phyloP scores from a whole-genome alignment of 2,888 invertebrate genomes.

The Pristionchus entomophagus region DNA sequence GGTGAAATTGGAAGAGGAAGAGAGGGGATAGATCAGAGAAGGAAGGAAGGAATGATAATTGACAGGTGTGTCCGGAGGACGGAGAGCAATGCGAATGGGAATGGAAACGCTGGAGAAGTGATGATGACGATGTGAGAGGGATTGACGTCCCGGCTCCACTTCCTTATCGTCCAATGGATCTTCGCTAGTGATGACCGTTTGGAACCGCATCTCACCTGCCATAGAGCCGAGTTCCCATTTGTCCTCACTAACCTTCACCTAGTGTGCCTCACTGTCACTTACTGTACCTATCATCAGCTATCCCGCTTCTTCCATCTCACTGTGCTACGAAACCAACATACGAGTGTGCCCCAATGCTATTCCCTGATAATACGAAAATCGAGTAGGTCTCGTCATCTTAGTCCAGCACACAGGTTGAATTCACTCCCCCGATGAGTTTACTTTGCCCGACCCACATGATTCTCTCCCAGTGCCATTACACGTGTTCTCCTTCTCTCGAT shows the following conservation, averaged over 20 bases:
- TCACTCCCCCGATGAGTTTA: constrained; percentile 15
- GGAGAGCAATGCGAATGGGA: background rate
- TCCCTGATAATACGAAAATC: background rate
- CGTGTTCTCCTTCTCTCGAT: background rate
- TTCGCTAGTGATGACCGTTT: no score
- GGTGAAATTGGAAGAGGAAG: background rate
- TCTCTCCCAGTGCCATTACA: constrained; percentile 41
- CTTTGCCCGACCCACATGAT: background rate
- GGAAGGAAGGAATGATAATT: constrained; percentile 8
- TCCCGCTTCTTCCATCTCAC: background rate
- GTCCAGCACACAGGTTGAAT: background rate
- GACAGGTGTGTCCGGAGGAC: background rate
- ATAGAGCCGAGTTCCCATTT: no score
- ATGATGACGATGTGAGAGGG: background rate
- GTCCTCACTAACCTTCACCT: background rate
- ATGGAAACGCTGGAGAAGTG: background rate
- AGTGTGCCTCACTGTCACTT: background rate
- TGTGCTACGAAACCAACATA: constrained; percentile 6
- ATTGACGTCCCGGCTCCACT: background rate
- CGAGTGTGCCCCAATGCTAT: background rate
- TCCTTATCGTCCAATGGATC: no score
- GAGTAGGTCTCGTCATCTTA: background rate
- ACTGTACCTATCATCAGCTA: background rate
- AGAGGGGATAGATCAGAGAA: background rate
- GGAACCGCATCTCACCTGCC: no score